These are phyloP conservation scores for Danio tinwini DNA, from an alignment of 2,797 vertebrate genomes.

Conservation along the genomic window DNA sequence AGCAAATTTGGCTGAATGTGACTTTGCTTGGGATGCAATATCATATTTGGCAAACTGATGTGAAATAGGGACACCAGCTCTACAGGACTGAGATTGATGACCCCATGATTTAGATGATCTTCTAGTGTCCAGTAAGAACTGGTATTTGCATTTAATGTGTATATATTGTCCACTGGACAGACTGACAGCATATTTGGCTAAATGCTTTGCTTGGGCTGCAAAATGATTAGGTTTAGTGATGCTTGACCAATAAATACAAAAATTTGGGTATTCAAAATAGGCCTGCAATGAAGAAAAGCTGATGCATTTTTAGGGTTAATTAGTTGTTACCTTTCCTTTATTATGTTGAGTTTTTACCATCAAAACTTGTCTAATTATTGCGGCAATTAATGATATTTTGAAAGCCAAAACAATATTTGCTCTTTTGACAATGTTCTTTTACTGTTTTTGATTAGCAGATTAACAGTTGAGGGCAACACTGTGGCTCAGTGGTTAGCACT, in stretches of 20 bases:
- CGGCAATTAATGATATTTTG: slow-evolving; percentile 13
- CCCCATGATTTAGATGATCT: too few relatives aligned
- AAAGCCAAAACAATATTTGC: neutral
- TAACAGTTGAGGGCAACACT: too few relatives aligned
- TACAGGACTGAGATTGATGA: too few relatives aligned
- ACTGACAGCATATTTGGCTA: slow-evolving; percentile 9
- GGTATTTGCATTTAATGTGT: neutral
- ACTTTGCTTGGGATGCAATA: slow-evolving; percentile 3
- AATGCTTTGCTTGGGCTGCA: slow-evolving; percentile 31
- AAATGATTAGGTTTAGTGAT: neutral
- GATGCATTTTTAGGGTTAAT: slow-evolving; percentile 7
- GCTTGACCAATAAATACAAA: neutral
- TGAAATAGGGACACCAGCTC: too few relatives aligned
- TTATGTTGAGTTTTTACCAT: too few relatives aligned
- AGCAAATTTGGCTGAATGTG: slow-evolving; percentile 26
- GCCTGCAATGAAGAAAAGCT: slow-evolving; percentile 25
- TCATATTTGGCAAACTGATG: too few relatives aligned
- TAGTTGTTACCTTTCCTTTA: slow-evolving; percentile 27
- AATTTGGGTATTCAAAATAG: slow-evolving; percentile 1
- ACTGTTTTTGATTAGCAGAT: neutral
- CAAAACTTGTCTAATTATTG: slow-evolving; percentile 12
- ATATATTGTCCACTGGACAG: neutral
- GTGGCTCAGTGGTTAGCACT: too few relatives aligned
- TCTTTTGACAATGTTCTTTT: neutral
- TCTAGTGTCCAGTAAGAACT: slow-evolving; percentile 9